A percentile compares a stretch with the other conserved stretches of the same genome.
These are phyloP conservation scores for Fulmarus glacialis DNA, from an alignment of 2,113 vertebrate species.

Conservation along the genomic window DNA sequence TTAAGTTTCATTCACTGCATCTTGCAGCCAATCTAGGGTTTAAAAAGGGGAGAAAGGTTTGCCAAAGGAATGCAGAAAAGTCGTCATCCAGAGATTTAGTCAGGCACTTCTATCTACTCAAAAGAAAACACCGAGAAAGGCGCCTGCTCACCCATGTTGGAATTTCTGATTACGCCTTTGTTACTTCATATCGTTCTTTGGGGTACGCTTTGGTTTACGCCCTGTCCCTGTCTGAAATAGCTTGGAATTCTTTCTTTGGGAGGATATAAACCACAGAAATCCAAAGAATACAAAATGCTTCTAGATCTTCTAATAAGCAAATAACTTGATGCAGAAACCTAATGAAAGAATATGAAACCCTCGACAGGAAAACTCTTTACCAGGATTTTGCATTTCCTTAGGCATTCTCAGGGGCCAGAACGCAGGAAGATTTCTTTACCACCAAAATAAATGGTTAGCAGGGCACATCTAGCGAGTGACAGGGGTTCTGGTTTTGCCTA, in stretches of 20 bases:
- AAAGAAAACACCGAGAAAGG: background rate
- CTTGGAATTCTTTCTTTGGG: background rate
- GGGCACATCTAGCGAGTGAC: background rate
- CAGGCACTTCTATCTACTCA: background rate
- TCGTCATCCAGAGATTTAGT: background rate
- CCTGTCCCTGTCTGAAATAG: background rate
- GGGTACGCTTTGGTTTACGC: background rate
- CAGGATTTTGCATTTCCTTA: background rate
- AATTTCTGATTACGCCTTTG: background rate
- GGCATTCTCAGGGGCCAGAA: background rate
- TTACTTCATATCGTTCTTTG: background rate
- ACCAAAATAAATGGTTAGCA: background rate
- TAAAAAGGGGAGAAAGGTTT: background rate
- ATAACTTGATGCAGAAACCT: background rate
- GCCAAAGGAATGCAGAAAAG: background rate
- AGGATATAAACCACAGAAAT: background rate
- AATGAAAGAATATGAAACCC: background rate
- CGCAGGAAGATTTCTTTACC: background rate
- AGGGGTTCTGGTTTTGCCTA: background rate
- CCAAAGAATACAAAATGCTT: background rate
- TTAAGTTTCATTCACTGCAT: background rate
- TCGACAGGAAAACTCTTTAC: background rate
- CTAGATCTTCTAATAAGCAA: background rate
- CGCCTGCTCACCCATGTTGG: fast-evolving
- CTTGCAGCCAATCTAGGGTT: background rate